A percentile compares a stretch with the other conserved stretches of the same genome.
phyloP scores from a whole-genome alignment of 37 sponge, comb jelly and placozoan genomes.

The Ephydatia muelleri region DNA sequence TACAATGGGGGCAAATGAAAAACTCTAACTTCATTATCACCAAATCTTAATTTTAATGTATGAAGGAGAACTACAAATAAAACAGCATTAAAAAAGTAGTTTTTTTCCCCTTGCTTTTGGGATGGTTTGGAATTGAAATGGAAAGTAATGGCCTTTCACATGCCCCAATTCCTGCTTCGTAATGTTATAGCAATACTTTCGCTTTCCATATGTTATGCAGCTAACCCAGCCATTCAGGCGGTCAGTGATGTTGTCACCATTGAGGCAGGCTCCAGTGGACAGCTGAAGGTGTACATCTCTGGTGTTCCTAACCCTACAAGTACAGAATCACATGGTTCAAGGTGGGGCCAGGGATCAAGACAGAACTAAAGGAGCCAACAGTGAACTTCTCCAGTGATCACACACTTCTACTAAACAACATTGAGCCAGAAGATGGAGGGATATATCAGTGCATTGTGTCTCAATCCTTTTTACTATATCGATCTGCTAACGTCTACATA shows the following conservation, averaged over 20 bases:
- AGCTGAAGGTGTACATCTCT: neutral
- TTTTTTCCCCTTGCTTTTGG: no score
- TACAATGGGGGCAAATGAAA: no score
- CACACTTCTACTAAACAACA: neutral
- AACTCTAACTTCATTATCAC: no score
- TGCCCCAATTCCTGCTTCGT: no score
- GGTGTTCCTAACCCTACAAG: neutral
- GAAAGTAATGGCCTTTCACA: no score
- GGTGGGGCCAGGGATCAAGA: neutral
- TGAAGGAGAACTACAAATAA: no score
- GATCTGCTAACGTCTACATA: neutral
- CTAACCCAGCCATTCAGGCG: neutral
- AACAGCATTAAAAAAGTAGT: no score
- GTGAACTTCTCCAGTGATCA: neutral
- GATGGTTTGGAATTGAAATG: no score
- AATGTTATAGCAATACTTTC: no score
- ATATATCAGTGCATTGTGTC: neutral
- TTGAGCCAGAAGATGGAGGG: neutral
- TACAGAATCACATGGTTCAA: neutral
- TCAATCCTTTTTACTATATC: neutral
- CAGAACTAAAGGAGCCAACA: neutral
- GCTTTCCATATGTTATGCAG: no score
- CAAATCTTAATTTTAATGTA: no score
- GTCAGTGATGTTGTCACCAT: neutral
- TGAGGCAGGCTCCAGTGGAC: neutral